Base-by-base conservation (phyloP, 2,113 vertebrate genomes). In the Dunckerocampus dactyliophorus region DNA sequence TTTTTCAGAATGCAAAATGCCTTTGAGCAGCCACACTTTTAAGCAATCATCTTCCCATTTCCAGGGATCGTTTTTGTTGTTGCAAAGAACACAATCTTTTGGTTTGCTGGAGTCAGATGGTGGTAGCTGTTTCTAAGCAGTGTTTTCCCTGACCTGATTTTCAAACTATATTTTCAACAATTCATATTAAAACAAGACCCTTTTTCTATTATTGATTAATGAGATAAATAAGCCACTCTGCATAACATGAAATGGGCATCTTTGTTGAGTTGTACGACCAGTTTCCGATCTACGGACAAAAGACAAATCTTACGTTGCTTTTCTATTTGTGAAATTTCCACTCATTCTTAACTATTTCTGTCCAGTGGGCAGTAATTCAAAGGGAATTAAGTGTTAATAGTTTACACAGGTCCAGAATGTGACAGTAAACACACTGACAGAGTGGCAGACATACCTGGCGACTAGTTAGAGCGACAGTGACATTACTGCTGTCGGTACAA, bases 381-480 rank as follows among this genome's bases (percentile, higher is more conserved):
- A 19, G 10, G 1, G 11, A 51, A 53, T 51, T 6, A 24, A 16
- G 49, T 51, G 1, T 24, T 28, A 24, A 21, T 24, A 11, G 13
- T 51, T 51, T 8, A 28, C 9, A 31, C 51, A 31, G 16, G 15
- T 14, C 50, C 22, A 15, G 22, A 14, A 52, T 31, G 50, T 52
- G 21, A 50, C 22, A 17, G 16, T 10, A 17, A 53, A 15, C 51
- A 53, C 16, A n/a, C 9, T 53, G 67, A 63, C 66, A 15, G 37
- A 48, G 58, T 67, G 72, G 59, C 47, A 74, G 69, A 75, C 63
- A 59, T 71, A 79, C 74, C 82, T 83, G 80, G 15, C 15, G 59
- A 72, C 70, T 84, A 72, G 63, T 69, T 71, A 62, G 62, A 64
- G 71, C 48, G 54, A 50, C 21, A 47, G 69, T 57, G 62, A 34